These are phyloP conservation scores for Ligdia adustata DNA, from an alignment of 2,888 invertebrate genomes.

Conservation along the genomic window DNA sequence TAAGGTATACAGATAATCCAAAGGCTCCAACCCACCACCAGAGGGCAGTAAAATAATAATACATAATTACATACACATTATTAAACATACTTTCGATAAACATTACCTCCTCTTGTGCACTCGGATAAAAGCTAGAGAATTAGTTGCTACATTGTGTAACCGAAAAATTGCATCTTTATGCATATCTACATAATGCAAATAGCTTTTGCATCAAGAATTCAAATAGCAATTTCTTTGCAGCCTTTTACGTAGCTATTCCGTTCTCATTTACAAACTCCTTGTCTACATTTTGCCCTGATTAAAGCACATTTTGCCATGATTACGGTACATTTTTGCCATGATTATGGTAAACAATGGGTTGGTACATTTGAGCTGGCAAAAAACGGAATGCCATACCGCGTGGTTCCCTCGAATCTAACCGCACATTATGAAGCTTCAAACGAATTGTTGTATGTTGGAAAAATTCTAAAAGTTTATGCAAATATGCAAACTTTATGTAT, in stretches of 20 bases:
- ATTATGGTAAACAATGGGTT: conserved; percentile 1
- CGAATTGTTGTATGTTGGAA: conserved; percentile 21
- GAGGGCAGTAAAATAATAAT: too few species aligned
- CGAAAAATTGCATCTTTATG: background rate
- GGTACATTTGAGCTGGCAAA: conserved; percentile 3
- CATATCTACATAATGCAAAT: background rate
- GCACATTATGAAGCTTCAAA: conserved; percentile 23
- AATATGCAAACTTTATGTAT: too few species aligned
- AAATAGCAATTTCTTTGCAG: conserved; percentile 1
- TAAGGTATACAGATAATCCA: too few species aligned
- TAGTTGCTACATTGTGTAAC: too few species aligned
- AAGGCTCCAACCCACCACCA: too few species aligned
- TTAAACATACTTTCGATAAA: too few species aligned
- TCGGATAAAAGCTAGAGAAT: too few species aligned
- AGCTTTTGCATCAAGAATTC: conserved; percentile 1
- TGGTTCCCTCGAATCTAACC: conserved; percentile 18
- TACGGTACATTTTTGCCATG: background rate
- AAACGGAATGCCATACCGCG: conserved; percentile 14
- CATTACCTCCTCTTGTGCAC: too few species aligned
- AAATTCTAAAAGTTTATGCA: conserved; percentile 7
- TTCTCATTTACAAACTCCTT: conserved; percentile 2
- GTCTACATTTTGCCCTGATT: background rate
- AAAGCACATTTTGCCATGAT: conserved; percentile 1
- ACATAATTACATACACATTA: too few species aligned
- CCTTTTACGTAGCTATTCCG: background rate